Evolutionary conservation across 1,140 invertebrate genomes (phyloP).

Genomic region (Sycophaga agraensis): DNA sequence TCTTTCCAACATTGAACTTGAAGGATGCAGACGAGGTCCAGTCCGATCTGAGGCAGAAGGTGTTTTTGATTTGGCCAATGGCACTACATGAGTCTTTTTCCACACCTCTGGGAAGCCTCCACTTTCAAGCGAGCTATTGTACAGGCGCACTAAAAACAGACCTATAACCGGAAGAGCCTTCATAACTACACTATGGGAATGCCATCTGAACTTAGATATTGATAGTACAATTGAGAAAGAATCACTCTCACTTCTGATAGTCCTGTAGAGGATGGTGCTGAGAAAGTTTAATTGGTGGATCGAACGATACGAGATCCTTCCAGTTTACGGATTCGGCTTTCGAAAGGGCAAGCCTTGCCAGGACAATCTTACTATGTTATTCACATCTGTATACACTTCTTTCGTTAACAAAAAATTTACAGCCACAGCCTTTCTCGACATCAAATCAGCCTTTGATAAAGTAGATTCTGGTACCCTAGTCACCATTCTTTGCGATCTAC

Average conservation of each 20-base stretch:
- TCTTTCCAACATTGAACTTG: no score
- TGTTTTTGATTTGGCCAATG: no score
- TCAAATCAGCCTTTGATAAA: not conserved
- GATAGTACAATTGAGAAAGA: no score
- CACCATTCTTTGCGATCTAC: not conserved
- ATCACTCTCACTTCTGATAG: constrained; percentile 24
- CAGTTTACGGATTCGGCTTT: constrained; percentile 13
- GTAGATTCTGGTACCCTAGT: not conserved
- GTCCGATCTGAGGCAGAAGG: no score
- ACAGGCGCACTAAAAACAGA: no score
- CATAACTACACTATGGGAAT: no score
- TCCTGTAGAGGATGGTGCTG: constrained; percentile 29
- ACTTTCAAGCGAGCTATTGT: no score
- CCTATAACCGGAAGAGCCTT: no score
- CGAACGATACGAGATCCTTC: not conserved
- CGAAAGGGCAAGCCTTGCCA: not conserved
- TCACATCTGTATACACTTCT: not conserved
- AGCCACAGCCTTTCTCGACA: not conserved
- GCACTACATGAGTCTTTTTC: no score
- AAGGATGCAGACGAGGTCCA: no score
- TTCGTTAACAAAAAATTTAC: not conserved
- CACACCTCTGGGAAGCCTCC: no score
- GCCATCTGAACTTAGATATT: no score
- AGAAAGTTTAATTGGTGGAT: constrained; percentile 14
- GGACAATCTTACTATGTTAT: constrained; percentile 1